A percentile compares a stretch with the other conserved stretches of the same genome.
These are phyloP conservation scores for Pogonocichla stellata DNA, from an alignment of 2,113 vertebrate genomes.

Conservation along the genomic window DNA sequence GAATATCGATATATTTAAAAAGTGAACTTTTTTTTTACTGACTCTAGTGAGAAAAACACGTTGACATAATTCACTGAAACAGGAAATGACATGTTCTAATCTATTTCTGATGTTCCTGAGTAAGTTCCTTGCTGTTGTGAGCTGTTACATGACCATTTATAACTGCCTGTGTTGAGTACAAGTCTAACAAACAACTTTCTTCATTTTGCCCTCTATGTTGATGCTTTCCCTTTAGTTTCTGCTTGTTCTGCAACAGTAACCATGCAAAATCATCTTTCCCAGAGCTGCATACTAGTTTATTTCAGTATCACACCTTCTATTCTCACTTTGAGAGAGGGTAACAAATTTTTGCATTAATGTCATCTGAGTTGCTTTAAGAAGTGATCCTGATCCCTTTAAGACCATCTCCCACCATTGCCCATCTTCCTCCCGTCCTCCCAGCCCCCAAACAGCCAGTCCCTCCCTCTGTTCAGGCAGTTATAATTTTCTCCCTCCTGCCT, in stretches of 20 bases:
- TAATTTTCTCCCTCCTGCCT: neutral
- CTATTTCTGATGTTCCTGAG: neutral
- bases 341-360: neutral
- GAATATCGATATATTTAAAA: neutral
- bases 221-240: neutral
- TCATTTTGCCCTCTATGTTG: accelerated
- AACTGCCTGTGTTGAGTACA: neutral
- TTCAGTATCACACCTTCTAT: neutral
- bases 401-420: neutral
- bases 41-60: slow-evolving; percentile 11
- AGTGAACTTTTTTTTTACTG: neutral
- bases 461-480: accelerated
- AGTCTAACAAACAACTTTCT: neutral
- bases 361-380: neutral
- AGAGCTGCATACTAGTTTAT: accelerated
- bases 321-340: neutral
- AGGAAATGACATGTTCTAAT: neutral
- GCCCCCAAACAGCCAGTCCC: neutral
- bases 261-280: neutral
- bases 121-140: neutral
- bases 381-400: neutral
- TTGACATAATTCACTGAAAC: neutral
- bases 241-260: accelerated
- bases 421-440: neutral
- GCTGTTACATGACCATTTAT: neutral